These are phyloP conservation scores for Drosophila elegans DNA, from an alignment of 1,140 invertebrate species.

Conservation along the genomic window DNA sequence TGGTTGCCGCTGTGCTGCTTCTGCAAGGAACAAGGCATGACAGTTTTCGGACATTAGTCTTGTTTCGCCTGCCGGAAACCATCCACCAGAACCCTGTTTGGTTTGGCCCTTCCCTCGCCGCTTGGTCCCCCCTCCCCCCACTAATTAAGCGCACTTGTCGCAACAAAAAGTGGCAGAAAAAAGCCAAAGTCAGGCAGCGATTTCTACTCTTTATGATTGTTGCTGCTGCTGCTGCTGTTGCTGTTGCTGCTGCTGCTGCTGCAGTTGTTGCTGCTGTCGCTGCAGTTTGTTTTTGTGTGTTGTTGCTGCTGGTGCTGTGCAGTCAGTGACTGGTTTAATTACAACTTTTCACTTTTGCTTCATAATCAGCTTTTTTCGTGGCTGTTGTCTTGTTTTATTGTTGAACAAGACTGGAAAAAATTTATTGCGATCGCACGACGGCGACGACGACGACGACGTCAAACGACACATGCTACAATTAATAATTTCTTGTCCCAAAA, in stretches of 20 bases:
- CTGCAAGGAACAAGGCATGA: constrained; percentile 37
- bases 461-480: constrained; percentile 80
- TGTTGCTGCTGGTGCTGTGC: constrained; percentile 31
- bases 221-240: constrained; percentile 23
- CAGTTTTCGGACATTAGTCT: constrained; percentile 67
- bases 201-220: constrained; percentile 80
- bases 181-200: constrained; percentile 56
- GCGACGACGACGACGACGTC: constrained; percentile 59
- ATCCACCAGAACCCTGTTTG: constrained; percentile 39
- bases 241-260: constrained; percentile 21
- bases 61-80: constrained; percentile 73
- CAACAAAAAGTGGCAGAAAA: constrained; percentile 46
- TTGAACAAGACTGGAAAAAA: constrained; percentile 55
- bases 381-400: constrained; percentile 50
- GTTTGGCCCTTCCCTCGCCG: no score
- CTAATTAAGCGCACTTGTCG: constrained; percentile 81
- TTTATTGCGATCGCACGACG: constrained; percentile 79
- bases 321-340: constrained; percentile 81
- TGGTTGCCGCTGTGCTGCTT: constrained; percentile 47
- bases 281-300: constrained; percentile 67
- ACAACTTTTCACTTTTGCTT: constrained; percentile 82
- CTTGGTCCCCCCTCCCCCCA: constrained; percentile 38
- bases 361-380: constrained; percentile 72
- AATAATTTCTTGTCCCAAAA: constrained; percentile 63
- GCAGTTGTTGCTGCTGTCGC: constrained; percentile 43